These are phyloP conservation scores for Ciconia nigra DNA, from an alignment of 2,797 vertebrate species.

Conservation along the genomic window DNA sequence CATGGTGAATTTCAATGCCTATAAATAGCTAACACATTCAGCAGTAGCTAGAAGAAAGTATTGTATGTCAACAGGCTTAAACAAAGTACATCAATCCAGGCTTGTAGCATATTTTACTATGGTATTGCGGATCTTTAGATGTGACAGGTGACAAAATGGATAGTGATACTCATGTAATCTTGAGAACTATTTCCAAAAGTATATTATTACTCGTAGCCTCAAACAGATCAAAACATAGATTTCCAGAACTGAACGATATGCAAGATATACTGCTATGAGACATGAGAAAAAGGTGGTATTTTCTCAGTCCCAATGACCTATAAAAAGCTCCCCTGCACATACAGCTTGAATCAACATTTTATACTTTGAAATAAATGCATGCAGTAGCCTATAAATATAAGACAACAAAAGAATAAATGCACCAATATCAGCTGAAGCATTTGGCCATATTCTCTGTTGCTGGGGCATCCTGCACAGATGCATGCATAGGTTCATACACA, in stretches of 20 bases:
- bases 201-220: constrained; percentile 27
- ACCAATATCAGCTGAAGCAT: not conserved
- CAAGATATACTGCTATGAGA: not conserved
- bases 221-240: constrained; percentile 24
- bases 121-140: constrained; percentile 15
- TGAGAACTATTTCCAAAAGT: constrained; percentile 30
- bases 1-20: constrained; percentile 31
- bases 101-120: constrained; percentile 10
- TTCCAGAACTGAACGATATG: not conserved
- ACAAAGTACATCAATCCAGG: constrained; percentile 16
- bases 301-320: constrained; percentile 6
- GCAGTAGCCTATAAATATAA: not conserved
- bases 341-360: not conserved
- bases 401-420: not conserved
- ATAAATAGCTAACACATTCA: constrained; percentile 57
- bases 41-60: constrained; percentile 58
- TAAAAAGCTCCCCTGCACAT: not conserved
- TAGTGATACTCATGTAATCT: constrained; percentile 22
- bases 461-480: too few species aligned
- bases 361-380: not conserved
- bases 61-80: constrained; percentile 43
- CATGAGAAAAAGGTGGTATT: not conserved
- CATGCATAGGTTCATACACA: accelerated
- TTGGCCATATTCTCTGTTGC: not conserved
- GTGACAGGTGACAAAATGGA: constrained; percentile 44